Base-by-base conservation (phyloP, 2,797 vertebrate species). In the Myotis vivesi region DNA sequence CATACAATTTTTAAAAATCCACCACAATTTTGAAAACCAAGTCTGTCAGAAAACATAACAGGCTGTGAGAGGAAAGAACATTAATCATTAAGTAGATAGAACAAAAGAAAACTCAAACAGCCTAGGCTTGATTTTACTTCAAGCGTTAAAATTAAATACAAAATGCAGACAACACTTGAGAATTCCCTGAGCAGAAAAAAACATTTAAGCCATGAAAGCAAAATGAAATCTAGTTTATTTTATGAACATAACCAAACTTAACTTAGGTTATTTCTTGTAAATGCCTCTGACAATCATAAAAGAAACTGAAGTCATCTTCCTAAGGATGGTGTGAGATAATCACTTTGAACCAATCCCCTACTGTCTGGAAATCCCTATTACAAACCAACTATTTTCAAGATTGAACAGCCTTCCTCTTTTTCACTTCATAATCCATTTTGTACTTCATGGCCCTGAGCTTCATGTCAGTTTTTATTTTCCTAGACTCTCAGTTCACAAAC, bases 221-320 rank as follows among this genome's bases (percentile, higher is more conserved):
- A 91, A 81, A 91, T 16, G 6, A 87, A 94, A 68, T 8, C n/a
- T 36, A 72, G 38, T 15, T 87, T 59, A 89, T 44, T 89, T 84
- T 55, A 41, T 51, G 1, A 94, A 76, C 25, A 82, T 66, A 91
- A 81, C 16, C 16, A 81, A 89, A 68, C 36, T 66, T 62, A 83
- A 79, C 5, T 72, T 64, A 36, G 38, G 5, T 28, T 92, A 92
- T 75, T 64, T 85, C 30, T 46, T 84, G 4, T 33, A 72, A 81
- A 81, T 30, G 0, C 2, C 15, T 20, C 55, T 66, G 59, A 53
- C 66, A 41, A 20, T 76, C 1, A 1, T 23, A 15, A 28, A 80
- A 64, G 11, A 73, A 73, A 82, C 17, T 15, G 49, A 41, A 69
- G n/a, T 46, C 68, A 46, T 28, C 53, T 87, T 69, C 49, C 49